A percentile compares a stretch with the other conserved stretches of the same genome.
These are phyloP conservation scores for Pelosia muscerda DNA, from an alignment of 2,888 invertebrate genomes.

Conservation along the genomic window DNA sequence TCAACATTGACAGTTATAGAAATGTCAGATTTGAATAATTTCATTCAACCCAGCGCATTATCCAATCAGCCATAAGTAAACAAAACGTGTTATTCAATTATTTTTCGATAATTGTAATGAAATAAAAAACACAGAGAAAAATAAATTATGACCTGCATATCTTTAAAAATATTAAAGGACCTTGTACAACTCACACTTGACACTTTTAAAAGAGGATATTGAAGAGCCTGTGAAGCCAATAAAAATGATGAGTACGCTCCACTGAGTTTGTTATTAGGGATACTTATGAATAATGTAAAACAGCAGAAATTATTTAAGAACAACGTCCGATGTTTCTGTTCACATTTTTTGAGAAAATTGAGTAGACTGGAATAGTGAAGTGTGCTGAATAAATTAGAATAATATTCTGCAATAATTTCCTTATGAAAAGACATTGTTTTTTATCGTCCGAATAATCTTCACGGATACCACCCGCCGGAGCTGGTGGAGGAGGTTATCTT, in stretches of 20 bases:
- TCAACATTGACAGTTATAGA: too few relatives aligned
- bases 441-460: too few relatives aligned
- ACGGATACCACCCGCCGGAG: too few relatives aligned
- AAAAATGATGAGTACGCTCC: slow-evolving; percentile 51
- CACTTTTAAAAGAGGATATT: slow-evolving; percentile 45
- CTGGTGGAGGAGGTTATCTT: too few relatives aligned
- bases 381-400: slow-evolving; percentile 14
- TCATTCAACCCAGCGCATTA: too few relatives aligned
- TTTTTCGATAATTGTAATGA: too few relatives aligned
- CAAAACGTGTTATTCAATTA: too few relatives aligned
- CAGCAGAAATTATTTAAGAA: slow-evolving; percentile 44
- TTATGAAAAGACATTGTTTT: not conserved
- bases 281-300: slow-evolving; percentile 54
- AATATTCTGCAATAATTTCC: not conserved
- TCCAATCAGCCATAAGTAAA: too few relatives aligned
- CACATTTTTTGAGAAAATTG: slow-evolving; percentile 19
- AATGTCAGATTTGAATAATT: too few relatives aligned
- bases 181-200: slow-evolving; percentile 30
- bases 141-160: not conserved
- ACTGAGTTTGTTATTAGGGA: slow-evolving; percentile 48
- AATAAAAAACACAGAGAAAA: too few relatives aligned
- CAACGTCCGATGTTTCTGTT: slow-evolving; percentile 33
- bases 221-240: slow-evolving; percentile 48
- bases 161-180: not conserved
- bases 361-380: slow-evolving; percentile 12